Conservation (phyloP, 2,113 vertebrate genomes). For the Acanthisitta chloris region DNA sequence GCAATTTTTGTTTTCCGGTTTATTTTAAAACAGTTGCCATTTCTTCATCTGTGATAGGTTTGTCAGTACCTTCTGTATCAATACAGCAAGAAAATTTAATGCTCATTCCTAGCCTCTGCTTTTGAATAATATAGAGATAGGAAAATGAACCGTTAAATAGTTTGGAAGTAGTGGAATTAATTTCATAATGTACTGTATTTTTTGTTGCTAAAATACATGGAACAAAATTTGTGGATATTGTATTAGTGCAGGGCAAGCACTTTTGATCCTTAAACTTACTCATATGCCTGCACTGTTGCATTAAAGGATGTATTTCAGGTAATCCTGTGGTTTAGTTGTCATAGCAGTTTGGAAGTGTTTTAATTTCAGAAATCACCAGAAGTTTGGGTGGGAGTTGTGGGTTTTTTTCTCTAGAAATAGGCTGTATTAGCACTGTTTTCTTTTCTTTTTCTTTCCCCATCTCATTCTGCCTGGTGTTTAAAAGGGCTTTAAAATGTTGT, state of each 20-base stretch:
- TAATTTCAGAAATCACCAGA: not conserved
- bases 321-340: not conserved
- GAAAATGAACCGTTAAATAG: not conserved
- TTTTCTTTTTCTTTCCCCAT: not conserved
- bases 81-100: not conserved
- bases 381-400: not conserved
- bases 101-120: not conserved
- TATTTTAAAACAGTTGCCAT: not conserved
- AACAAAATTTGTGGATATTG: not conserved
- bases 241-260: not conserved
- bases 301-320: not conserved
- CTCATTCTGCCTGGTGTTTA: not conserved
- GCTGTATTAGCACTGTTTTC: not conserved
- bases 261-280: not conserved
- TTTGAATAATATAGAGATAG: not conserved
- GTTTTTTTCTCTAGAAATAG: not conserved
- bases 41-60: not conserved
- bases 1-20: not conserved
- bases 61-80: not conserved
- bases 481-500: not conserved
- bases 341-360: not conserved
- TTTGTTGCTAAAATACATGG: not conserved
- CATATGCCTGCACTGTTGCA: not conserved
- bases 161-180: not conserved
- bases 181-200: not conserved